phyloP scores from a whole-genome alignment of 2,113 vertebrate species.

The Chaetura pelagica region DNA sequence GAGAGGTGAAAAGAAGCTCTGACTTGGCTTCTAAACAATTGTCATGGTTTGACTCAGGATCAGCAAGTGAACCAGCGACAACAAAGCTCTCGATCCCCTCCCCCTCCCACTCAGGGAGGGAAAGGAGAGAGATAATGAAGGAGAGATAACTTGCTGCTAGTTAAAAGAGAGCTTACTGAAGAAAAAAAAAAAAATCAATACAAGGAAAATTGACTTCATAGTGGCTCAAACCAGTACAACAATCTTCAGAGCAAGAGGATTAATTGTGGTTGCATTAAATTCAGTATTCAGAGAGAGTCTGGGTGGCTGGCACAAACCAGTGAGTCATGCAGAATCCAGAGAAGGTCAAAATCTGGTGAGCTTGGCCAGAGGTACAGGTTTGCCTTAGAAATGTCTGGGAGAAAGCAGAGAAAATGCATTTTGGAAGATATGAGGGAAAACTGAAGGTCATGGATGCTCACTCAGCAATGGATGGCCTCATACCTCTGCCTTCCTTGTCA shows the following conservation, averaged over 20 bases:
- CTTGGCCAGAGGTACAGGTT: background rate
- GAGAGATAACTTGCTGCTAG: too few species aligned
- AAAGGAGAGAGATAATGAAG: too few species aligned
- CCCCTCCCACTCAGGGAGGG: too few species aligned
- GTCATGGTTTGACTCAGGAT: too few species aligned
- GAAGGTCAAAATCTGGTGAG: background rate
- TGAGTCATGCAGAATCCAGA: background rate
- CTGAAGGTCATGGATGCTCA: background rate
- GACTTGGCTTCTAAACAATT: background rate
- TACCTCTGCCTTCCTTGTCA: background rate
- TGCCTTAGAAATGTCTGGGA: background rate
- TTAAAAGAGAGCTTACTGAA: too few species aligned
- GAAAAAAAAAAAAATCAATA: too few species aligned
- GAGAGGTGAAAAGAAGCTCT: background rate
- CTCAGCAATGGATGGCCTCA: background rate
- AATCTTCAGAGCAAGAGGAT: background rate
- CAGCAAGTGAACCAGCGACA: too few species aligned
- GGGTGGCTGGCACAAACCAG: background rate
- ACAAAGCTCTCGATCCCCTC: too few species aligned
- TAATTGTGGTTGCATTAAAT: background rate
- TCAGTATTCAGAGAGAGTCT: background rate
- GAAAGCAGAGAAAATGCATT: background rate
- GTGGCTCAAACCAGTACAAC: background rate
- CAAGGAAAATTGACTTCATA: too few species aligned
- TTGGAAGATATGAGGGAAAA: background rate